Evolutionary conservation across 1,140 invertebrate genomes (phyloP), one percentile per base, ranked within the genome.

Genomic region (Harpegnathos saltator): DNA sequence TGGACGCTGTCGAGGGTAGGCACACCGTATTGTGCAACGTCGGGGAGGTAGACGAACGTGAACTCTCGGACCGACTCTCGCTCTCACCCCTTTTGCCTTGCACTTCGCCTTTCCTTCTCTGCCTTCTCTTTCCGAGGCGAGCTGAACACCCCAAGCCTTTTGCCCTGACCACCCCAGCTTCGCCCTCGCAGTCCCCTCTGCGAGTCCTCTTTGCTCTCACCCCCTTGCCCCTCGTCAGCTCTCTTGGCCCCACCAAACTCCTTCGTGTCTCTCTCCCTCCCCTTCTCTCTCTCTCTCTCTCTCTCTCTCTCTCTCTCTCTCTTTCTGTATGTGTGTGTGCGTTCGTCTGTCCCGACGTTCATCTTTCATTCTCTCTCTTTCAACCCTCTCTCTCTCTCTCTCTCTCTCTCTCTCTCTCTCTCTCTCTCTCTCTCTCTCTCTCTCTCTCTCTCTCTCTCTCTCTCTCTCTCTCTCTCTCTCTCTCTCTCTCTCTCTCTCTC

Each of bases 11-110:
- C 88, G 90, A 91, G 90, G 92, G 92, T 91, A 90, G 91, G 86
- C 89, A 85, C 82, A 90, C 83, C 88, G 92, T 91, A 93, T 93
- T 93, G 92, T 93, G 88, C 90, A 84, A 90, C 84, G 89, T 91
- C 69, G 85, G 84, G 90, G 89, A 81, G 83, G 77, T 82, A 75
- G 87, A 87, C 83, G 83, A 82, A 89, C 90, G 89, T 83, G 87
- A 93, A 92, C 92, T 91, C 92, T 91, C 89, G 87, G 91, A 92
- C 90, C 87, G 84, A 69, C 63, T 78, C 63, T 86, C 86, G 72
- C 81, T 83, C 86, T 85, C 78, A 22, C 82, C 52, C 73, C 68
- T 69, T 62, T 72, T 68, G 68, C 62, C 85, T 82, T 63, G 61
- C 68, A 62, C 89, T 91, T 89, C 83, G 84, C 88, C 87, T 88